These are phyloP conservation scores for Epinotia demarniana DNA, from an alignment of 2,888 invertebrate genomes.

Conservation along the genomic window DNA sequence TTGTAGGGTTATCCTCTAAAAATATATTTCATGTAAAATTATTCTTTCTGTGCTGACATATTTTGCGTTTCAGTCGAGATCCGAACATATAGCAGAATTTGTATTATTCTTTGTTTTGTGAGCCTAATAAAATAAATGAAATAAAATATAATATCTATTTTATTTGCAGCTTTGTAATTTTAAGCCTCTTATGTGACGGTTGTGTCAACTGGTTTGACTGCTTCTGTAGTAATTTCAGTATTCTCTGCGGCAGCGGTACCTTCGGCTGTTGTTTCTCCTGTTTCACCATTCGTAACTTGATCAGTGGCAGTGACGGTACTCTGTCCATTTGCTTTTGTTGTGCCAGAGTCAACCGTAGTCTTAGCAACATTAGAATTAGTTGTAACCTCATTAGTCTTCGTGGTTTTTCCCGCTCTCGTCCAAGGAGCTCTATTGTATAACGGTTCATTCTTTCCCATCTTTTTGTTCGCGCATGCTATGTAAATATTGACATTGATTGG, in stretches of 20 bases:
- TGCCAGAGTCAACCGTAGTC: background rate
- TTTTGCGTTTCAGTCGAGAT: no score
- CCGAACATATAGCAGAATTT: no score
- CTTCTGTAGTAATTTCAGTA: no score
- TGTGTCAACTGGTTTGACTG: no score
- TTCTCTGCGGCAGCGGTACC: background rate
- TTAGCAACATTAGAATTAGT: background rate
- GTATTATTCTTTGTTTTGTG: no score
- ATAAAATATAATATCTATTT: background rate
- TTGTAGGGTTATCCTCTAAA: no score
- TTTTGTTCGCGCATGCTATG: constrained; percentile 7
- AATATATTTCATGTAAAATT: no score
- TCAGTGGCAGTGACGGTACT: background rate
- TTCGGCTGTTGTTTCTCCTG: background rate
- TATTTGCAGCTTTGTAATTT: background rate
- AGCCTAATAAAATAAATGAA: no score
- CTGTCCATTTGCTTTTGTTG: background rate
- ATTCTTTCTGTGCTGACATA: no score
- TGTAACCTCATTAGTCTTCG: background rate
- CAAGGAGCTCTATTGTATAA: constrained; percentile 3
- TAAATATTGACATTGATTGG: constrained; percentile 1
- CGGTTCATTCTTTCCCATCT: background rate
- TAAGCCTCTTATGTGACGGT: background rate
- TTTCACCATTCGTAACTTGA: background rate
- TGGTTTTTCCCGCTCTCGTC: background rate